These are phyloP conservation scores for Chironomus riparius DNA, from an alignment of 2,888 invertebrate species.

Conservation along the genomic window DNA sequence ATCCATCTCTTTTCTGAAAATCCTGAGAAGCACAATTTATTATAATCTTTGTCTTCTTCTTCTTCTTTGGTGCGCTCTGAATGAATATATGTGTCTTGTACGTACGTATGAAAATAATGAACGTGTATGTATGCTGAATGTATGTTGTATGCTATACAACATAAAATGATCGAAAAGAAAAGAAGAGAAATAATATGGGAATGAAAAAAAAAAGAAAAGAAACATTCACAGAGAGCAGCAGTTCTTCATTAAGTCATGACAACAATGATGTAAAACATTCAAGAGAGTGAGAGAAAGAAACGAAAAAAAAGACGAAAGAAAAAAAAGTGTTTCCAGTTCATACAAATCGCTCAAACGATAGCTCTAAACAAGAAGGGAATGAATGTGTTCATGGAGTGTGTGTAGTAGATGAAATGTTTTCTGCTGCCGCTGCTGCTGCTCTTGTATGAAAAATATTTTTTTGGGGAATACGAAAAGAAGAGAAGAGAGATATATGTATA, in stretches of 20 bases:
- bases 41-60: slow-evolving; percentile 17
- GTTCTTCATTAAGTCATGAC: neutral
- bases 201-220: too few species aligned
- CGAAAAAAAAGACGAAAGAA: too few species aligned
- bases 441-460: neutral
- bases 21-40: slow-evolving; percentile 23
- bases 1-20: slow-evolving; percentile 27
- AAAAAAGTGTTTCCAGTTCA: too few species aligned
- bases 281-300: too few species aligned
- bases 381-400: too few species aligned
- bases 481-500: neutral
- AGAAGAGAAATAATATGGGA: neutral
- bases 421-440: too few species aligned
- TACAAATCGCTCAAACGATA: too few species aligned
- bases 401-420: too few species aligned
- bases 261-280: neutral
- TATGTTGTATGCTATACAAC: neutral
- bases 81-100: neutral
- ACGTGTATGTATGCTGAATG: too few species aligned
- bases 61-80: neutral
- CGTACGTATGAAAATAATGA: too few species aligned
- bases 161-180: neutral
- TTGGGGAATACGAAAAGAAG: neutral
- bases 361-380: too few species aligned
- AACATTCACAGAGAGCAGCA: too few species aligned